These are phyloP conservation scores for Rapana venosa DNA, from an alignment of 2,888 invertebrate species.

Conservation along the genomic window DNA sequence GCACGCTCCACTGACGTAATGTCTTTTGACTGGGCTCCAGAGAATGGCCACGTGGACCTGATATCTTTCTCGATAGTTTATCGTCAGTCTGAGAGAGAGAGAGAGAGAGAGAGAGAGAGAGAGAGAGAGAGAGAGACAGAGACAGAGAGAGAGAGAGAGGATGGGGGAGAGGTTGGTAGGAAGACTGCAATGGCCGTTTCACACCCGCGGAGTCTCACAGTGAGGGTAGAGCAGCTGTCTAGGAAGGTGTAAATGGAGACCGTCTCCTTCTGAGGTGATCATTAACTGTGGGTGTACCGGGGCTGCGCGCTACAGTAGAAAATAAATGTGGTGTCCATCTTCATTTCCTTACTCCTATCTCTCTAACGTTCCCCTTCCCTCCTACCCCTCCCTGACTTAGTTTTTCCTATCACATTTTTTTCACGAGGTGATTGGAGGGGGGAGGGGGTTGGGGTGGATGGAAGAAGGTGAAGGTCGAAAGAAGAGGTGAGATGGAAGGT, in stretches of 20 bases:
- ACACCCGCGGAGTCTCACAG: background rate
- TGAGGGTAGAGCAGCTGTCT: background rate
- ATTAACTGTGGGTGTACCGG: background rate
- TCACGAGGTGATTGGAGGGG: background rate
- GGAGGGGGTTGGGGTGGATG: background rate
- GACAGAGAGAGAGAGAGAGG: background rate
- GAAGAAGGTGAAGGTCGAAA: background rate
- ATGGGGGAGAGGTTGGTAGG: background rate
- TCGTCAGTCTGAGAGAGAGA: background rate
- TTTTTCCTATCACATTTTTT: no score
- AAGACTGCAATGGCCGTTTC: background rate
- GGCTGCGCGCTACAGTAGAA: background rate
- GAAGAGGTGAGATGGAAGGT: background rate
- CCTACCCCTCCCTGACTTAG: background rate
- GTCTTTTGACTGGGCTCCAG: background rate
- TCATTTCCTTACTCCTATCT: background rate
- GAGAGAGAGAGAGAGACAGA: background rate
- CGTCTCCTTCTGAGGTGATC: slow-evolving; percentile 3
- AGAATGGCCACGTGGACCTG: background rate
- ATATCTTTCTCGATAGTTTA: background rate
- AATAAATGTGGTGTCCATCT: slow-evolving; percentile 18
- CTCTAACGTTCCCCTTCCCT: background rate
- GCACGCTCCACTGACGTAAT: background rate
- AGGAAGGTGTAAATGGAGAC: background rate
- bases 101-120: background rate